Base-by-base conservation (phyloP, 2,888 invertebrate species). In the Drosophila robusta region DNA sequence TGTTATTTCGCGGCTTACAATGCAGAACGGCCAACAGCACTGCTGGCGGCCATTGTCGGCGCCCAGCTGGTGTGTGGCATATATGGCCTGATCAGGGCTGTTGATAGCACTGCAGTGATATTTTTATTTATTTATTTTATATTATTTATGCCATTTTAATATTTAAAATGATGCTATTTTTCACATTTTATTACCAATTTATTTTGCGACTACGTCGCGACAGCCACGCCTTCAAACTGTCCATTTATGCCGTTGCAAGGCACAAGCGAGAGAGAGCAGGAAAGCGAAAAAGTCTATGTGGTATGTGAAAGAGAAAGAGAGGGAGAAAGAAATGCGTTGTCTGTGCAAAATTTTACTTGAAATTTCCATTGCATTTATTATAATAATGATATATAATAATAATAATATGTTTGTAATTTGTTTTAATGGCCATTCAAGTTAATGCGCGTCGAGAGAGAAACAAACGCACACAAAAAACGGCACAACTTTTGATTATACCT, bases 121-220 rank as follows among this genome's bases (percentile, higher is more conserved):
- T 80, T 71, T 87, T 86, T 88, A 82, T 88, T 86, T 84, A 84
- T 79, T 83, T 88, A 88, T 81, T 81, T 72, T 79, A 70, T 77
- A 79, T 84, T 80, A 88, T 88, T 80, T 84, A 89, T 80, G 85
- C 62, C 87, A 60, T 75, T 84, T 89, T 74, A 88, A 89, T 79
- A 81, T 75, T 88, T 88, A 78, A 87, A 89, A 87, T 80, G 75
- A 79, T 58, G 87, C 87, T 81, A 89, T 85, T 89, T 87, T 77
- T 89, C 87, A 85, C 84, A 81, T 87, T 87, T 89, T 85, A 89
- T 84, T 79, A 89, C 89, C 85, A 87, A 85, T 85, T 85, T 84
- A 80, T 85, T 84, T 68, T 60, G 64, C 63, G 54, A 51, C 51
- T 61, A 55, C 62, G 61, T 57, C 69, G 62, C 75, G 47, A 49